Evolutionary conservation across 2,797 vertebrate genomes (phyloP).

Genomic region (Sternotherus odoratus): DNA sequence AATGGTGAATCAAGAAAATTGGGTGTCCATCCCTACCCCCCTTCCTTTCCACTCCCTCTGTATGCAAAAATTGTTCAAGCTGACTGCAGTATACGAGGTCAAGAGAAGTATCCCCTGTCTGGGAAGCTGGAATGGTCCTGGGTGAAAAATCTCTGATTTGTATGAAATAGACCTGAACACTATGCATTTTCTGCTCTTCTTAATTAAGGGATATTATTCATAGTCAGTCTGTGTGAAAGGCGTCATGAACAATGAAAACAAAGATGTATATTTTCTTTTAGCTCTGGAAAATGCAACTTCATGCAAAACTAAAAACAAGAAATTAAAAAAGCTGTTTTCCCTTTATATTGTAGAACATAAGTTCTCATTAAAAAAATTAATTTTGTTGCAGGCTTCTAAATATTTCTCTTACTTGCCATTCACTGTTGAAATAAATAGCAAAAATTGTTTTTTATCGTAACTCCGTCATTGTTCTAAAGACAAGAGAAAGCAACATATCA

Average conservation of each 20-base stretch:
- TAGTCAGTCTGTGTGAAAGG: not conserved
- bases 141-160: not conserved
- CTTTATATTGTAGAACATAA: not conserved
- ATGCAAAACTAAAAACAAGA: constrained; percentile 31
- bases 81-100: not conserved
- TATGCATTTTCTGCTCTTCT: constrained; percentile 18
- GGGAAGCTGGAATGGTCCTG: not conserved
- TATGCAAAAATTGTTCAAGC: constrained; percentile 30
- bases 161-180: not conserved
- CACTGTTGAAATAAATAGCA: constrained; percentile 39
- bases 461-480: not conserved
- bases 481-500: not conserved
- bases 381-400: constrained; percentile 24
- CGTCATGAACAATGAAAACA: not conserved
- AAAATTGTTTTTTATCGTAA: not conserved
- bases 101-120: not conserved
- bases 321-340: constrained; percentile 29
- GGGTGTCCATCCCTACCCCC: constrained; percentile 35
- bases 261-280: not conserved
- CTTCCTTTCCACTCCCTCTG: not conserved
- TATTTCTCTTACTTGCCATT: constrained; percentile 67
- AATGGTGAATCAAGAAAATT: not conserved
- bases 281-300: not conserved
- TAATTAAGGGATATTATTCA: not conserved
- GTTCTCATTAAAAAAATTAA: constrained; percentile 51